A percentile compares a stretch with the other conserved stretches of the same genome.
phyloP scores from a whole-genome alignment of 2,113 vertebrate genomes.

The Perca schrenkii region DNA sequence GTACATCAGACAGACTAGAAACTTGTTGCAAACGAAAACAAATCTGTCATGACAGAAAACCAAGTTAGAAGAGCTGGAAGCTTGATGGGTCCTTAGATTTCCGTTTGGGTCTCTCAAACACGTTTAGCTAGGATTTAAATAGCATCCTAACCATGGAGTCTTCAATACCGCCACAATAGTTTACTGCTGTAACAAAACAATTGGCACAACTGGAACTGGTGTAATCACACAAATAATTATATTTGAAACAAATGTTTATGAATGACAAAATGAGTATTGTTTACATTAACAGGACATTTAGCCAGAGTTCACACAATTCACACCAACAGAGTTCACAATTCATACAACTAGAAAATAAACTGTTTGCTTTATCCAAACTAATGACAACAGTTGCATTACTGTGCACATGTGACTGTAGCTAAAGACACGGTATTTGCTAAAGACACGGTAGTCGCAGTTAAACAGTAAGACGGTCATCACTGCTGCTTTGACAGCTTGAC shows the following conservation, averaged over 20 bases:
- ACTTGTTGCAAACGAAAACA: neutral
- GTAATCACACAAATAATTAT: neutral
- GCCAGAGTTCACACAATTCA: neutral
- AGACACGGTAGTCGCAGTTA: neutral
- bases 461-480: neutral
- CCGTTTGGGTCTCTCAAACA: neutral
- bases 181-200: neutral
- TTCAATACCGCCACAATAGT: neutral
- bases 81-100: neutral
- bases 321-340: neutral
- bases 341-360: neutral
- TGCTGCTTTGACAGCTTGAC: conserved; percentile 48
- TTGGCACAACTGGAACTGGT: neutral
- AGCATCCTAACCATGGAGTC: neutral
- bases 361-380: neutral
- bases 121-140: neutral
- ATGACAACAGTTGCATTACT: neutral
- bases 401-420: neutral
- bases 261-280: neutral
- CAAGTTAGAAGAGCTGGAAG: neutral
- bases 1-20: neutral
- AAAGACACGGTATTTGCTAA: neutral
- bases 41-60: neutral
- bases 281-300: neutral
- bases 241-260: neutral